Base-by-base conservation (phyloP, 2,113 vertebrate genomes). In the Odontophorus gujanensis region DNA sequence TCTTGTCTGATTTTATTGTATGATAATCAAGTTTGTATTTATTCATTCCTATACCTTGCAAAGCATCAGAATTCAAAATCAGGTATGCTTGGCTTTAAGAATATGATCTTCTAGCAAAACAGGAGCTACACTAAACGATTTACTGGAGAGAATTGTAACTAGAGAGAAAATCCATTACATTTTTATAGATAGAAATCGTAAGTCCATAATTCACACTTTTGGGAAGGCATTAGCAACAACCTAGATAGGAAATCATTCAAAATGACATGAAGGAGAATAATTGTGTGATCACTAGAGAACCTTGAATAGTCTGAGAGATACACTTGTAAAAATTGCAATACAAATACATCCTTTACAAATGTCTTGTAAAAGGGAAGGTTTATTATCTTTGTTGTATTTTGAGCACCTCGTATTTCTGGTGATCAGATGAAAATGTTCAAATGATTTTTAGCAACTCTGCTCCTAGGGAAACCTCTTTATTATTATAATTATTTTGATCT, bases 171-270 rank as follows among this genome's bases (percentile, higher is more conserved):
- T 89, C 71, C 42, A 80, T 96, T 85, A 82, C 47, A 55, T 38
- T 92, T 94, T 92, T 94, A 92, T 77, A 85, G 84, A 77, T 34
- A 89, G 45, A 82, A 93, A 92, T 95, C 71, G 6, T 87, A 83
- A 93, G 62, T 91, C 63, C 82, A 73, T 93, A 90, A 81, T 95
- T 92, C 77, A 88, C 73, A 75, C 42, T 95, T 94, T 78, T 93
- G 81, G 81, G 80, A 90, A 96, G 83, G 71, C 51, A 93, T 91
- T 77, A 92, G 86, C 81, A 72, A 81, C 92, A 96, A 97, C 94
- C 77, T 55, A 92, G 88, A 89, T 77, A 50, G 89, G 67, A 92
- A 91, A 95, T 96, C 53, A 86, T 93, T 94, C 90, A 74, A 83
- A 92, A 91, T 92, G 72, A 80, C 91, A 87, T 36, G 55, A 93